Conservation (phyloP, 2,797 vertebrate genomes). For the Halcyon chelicuti region DNA sequence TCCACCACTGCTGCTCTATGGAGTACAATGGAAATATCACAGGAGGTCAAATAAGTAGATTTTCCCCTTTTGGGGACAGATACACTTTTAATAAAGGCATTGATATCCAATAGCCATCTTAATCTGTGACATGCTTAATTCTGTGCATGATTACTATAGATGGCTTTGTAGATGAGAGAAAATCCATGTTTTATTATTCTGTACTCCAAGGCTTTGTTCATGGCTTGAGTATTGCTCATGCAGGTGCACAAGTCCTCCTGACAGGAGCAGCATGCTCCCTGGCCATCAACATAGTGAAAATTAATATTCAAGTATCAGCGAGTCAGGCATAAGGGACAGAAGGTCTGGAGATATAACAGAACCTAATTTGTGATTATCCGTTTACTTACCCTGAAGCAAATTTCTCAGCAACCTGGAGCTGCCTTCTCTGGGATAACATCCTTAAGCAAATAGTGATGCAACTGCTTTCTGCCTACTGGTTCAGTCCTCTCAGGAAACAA, state of each 20-base stretch:
- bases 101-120: conserved; percentile 38
- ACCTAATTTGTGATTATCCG: not conserved
- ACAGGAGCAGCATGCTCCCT: not conserved
- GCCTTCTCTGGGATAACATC: not conserved
- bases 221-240: not conserved
- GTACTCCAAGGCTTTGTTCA: not conserved
- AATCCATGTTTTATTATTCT: not conserved
- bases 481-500: not conserved
- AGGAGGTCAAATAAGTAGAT: not conserved
- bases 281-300: not conserved
- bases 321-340: not conserved
- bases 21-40: not conserved
- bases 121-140: conserved; percentile 25
- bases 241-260: rapidly evolving
- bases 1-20: not conserved
- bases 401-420: not conserved
- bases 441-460: not conserved
- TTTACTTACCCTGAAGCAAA: not conserved
- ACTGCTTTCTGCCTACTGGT: not conserved
- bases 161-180: not conserved
- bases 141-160: not conserved
- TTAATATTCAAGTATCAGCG: not conserved
- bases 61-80: conserved; percentile 43
- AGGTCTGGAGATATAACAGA: not conserved
- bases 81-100: conserved; percentile 11